These are phyloP conservation scores for Sternotherus odoratus DNA, from an alignment of 2,797 vertebrate species.

Conservation along the genomic window DNA sequence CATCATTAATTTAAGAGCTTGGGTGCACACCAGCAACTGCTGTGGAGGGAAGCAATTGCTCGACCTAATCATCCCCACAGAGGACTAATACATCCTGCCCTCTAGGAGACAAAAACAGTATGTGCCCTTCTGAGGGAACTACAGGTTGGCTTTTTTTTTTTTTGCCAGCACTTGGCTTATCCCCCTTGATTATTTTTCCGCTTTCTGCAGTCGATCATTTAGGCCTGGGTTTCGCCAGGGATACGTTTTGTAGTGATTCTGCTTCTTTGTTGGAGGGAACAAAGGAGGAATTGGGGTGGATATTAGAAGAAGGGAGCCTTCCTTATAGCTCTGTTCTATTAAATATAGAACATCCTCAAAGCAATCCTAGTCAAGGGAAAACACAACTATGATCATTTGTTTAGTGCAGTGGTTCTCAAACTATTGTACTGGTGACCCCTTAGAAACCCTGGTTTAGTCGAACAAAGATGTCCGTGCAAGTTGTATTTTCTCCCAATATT, in stretches of 20 bases:
- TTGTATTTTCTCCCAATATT: not conserved
- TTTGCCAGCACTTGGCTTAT: not conserved
- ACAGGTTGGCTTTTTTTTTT: not conserved
- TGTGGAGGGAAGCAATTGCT: not conserved
- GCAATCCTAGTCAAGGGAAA: not conserved
- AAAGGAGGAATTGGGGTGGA: not conserved
- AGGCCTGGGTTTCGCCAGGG: not conserved
- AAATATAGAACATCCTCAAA: not conserved
- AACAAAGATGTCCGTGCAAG: accelerated
- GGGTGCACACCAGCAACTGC: slow-evolving; percentile 24
- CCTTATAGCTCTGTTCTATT: not conserved
- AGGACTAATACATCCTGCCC: accelerated
- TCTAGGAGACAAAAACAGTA: not conserved
- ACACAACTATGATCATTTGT: not conserved
- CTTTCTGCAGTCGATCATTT: not conserved
- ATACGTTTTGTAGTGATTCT: not conserved
- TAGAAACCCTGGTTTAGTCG: not conserved
- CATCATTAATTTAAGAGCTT: slow-evolving; percentile 1
- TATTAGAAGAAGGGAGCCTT: not conserved
- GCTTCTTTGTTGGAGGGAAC: not conserved
- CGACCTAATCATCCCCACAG: not conserved
- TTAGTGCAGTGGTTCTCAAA: not conserved
- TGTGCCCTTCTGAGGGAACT: not conserved
- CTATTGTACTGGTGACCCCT: too few relatives aligned
- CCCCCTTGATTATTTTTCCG: not conserved